These are phyloP conservation scores for Nipponacmea schrenckii DNA, from an alignment of 2,888 invertebrate species.

Conservation along the genomic window DNA sequence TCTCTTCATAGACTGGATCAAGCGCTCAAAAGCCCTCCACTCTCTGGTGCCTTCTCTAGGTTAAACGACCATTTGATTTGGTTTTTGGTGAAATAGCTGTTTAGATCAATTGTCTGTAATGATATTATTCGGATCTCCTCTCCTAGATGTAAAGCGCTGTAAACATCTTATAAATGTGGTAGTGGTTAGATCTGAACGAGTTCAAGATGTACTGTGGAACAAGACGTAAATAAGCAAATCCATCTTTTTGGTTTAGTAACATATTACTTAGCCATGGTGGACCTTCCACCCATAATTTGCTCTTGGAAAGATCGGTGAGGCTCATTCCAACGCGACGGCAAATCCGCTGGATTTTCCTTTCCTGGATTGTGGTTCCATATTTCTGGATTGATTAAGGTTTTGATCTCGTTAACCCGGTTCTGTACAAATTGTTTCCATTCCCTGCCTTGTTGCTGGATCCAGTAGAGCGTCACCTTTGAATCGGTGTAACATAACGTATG, in stretches of 20 bases:
- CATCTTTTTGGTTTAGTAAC: too few relatives aligned
- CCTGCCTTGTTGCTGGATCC: not conserved
- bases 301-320: too few relatives aligned
- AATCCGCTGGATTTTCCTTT: not conserved
- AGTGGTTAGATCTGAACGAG: not conserved
- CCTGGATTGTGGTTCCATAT: not conserved
- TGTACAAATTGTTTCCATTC: slow-evolving; percentile 3
- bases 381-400: not conserved
- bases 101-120: slow-evolving; percentile 15
- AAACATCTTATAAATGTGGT: slow-evolving; percentile 12
- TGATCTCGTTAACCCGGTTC: not conserved
- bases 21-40: not conserved
- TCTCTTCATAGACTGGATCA: not conserved
- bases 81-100: not conserved
- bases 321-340: not conserved
- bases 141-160: slow-evolving; percentile 10
- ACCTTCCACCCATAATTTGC: not conserved
- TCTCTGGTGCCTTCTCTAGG: not conserved
- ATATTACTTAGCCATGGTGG: not conserved
- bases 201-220: slow-evolving; percentile 13
- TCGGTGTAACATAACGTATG: not conserved
- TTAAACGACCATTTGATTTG: not conserved
- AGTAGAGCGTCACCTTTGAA: slow-evolving; percentile 1
- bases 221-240: slow-evolving; percentile 11
- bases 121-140: not conserved